Evolutionary conservation across 2,797 vertebrate genomes (phyloP).

Genomic region (Centroberyx gerrardi): DNA sequence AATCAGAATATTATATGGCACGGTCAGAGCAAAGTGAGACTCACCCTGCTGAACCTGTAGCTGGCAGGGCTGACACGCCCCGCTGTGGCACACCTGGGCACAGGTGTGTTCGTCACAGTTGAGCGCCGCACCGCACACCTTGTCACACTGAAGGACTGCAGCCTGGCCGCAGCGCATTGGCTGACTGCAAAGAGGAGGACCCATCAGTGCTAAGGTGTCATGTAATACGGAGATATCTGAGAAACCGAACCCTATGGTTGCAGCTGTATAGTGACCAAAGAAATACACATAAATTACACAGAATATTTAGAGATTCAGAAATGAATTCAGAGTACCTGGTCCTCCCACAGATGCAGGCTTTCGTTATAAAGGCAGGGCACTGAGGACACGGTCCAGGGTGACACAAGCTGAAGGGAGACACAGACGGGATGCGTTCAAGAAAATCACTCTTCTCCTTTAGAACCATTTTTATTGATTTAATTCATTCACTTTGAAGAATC

Average conservation of each 20-base stretch:
- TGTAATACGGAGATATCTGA: not conserved
- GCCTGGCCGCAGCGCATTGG: slow-evolving; percentile 95
- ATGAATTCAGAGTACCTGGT: slow-evolving; percentile 87
- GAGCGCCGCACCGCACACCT: slow-evolving; percentile 89
- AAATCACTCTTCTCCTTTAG: not conserved
- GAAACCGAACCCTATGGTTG: not conserved
- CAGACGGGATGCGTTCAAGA: not conserved
- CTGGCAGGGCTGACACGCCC: slow-evolving; percentile 91
- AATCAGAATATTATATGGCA: no score
- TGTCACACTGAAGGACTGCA: slow-evolving; percentile 89
- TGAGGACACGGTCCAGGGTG: slow-evolving; percentile 98
- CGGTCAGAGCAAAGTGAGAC: slow-evolving; percentile 27
- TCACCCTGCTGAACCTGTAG: slow-evolving; percentile 91
- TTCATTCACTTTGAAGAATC: no score
- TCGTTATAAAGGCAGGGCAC: slow-evolving; percentile 95
- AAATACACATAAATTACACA: not conserved
- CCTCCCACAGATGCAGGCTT: slow-evolving; percentile 93
- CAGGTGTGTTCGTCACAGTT: slow-evolving; percentile 95
- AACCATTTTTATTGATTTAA: not conserved
- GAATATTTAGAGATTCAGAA: not conserved
- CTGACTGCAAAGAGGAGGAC: slow-evolving; percentile 84
- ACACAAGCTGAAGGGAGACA: slow-evolving; percentile 88
- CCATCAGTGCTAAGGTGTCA: not conserved
- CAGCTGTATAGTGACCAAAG: not conserved
- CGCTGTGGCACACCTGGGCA: slow-evolving; percentile 92